Evolutionary conservation across 2,888 invertebrate species (phyloP).

Genomic region (Xestia ashworthii): DNA sequence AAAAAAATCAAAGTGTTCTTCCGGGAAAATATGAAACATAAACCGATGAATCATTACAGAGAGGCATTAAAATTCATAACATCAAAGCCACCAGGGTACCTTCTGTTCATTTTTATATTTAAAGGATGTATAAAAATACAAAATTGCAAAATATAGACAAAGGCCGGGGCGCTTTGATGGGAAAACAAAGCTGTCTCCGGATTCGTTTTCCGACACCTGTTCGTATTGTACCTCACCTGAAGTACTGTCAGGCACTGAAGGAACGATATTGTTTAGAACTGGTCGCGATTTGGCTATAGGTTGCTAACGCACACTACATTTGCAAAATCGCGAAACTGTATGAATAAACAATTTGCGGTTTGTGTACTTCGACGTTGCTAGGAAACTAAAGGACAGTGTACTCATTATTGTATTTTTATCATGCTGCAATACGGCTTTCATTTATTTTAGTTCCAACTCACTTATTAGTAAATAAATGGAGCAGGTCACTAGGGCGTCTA

Average conservation of each 20-base stretch:
- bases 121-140: conserved; percentile 49
- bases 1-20: conserved; percentile 11
- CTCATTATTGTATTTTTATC: conserved; percentile 47
- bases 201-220: conserved; percentile 28
- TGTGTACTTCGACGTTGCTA: conserved; percentile 67
- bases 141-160: conserved; percentile 40
- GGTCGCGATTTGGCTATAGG: neutral
- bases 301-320: neutral
- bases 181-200: conserved; percentile 46
- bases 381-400: conserved; percentile 64
- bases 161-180: conserved; percentile 46
- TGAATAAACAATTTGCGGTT: conserved; percentile 44
- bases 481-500: conserved; percentile 38
- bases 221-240: conserved; percentile 28
- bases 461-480: conserved; percentile 31
- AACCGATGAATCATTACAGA: conserved; percentile 11
- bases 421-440: conserved; percentile 53
- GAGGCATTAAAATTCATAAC: conserved; percentile 47
- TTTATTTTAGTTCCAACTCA: conserved; percentile 40
- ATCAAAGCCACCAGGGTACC: conserved; percentile 25
- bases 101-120: conserved; percentile 30
- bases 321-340: conserved; percentile 30
- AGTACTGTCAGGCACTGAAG: conserved; percentile 11
- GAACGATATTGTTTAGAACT: conserved; percentile 13
- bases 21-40: neutral